Base-by-base conservation (phyloP, 2,797 vertebrate species). In the Peromyscus attwateri region DNA sequence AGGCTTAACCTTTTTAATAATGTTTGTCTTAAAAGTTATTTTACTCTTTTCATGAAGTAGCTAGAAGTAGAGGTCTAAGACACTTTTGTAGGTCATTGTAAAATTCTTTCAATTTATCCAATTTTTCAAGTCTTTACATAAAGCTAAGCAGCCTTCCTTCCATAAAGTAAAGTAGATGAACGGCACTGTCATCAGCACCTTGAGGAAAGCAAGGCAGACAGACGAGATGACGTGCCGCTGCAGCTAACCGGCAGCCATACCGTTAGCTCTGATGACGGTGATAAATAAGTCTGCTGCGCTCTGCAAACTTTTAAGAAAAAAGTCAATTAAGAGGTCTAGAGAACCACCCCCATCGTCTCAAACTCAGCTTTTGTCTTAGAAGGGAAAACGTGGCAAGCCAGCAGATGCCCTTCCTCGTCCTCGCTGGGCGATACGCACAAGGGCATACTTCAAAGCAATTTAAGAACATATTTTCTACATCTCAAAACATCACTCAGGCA, bases 21-120 rank as follows among this genome's bases (percentile, higher is more conserved):
- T 43, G 76, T n/a, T 94, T 94, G 60, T 52, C 95, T 94, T 96
- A 93, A 97, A 94, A 89, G 88, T 85, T 80, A 91, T 40, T 91
- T 82, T 95, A 80, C 81, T 80, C 76, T 81, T 92, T 64, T 55
- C 52, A 81, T 77, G 37, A 95, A 92, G 95, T 34, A 87, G 92
- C 62, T 55, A 77, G 21, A 49, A 92, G 37, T 70, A 83, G 71
- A 93, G 40, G 68, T 84, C 71, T 14, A 73, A 81, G 34, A 34
- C 85, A 84, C 75, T 92, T 80, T 66, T 80, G 34, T 49, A 92
- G 2, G 34, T 60, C 6, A 60, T 16, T 16, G 57, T 64, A 34
- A 92, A 60, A 82, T 70, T 75, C 60, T 23, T 40, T 77, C 7
- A n/a, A 14, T 83, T 73, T 80, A 57, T 25, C 23, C 19, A 37